Evolutionary conservation across 1,140 invertebrate species (phyloP).

Genomic region (Sarcophaga bullata): DNA sequence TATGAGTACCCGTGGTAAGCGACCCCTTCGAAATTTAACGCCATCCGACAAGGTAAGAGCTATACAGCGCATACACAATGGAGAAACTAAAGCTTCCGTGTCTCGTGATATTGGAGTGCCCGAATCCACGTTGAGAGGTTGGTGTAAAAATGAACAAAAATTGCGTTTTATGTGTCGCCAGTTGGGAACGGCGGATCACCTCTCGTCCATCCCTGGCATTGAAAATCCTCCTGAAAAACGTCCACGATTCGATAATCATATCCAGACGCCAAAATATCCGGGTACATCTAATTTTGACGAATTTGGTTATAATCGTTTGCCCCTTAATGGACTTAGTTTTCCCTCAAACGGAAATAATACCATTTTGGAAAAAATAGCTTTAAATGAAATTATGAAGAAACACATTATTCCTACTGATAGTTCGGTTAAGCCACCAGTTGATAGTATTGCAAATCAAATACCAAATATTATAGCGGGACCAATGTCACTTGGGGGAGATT

Average conservation of each 20-base stretch:
- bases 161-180: constrained; percentile 74
- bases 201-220: constrained; percentile 2
- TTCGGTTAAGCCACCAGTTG: constrained; percentile 67
- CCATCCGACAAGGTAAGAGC: constrained; percentile 78
- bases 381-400: constrained; percentile 65
- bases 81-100: constrained; percentile 81
- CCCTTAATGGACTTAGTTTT: constrained; percentile 51
- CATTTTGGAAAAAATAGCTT: constrained; percentile 54
- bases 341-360: constrained; percentile 50
- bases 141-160: constrained; percentile 83
- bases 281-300: constrained; percentile 46
- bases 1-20: constrained; percentile 69
- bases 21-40: constrained; percentile 73
- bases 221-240: constrained; percentile 66
- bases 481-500: constrained; percentile 7
- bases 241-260: constrained; percentile 61
- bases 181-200: constrained; percentile 68
- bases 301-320: constrained; percentile 13
- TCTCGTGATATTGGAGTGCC: constrained; percentile 81
- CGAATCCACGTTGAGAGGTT: constrained; percentile 80
- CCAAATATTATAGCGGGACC: not conserved
- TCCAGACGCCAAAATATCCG: constrained; percentile 58
- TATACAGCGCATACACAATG: constrained; percentile 78
- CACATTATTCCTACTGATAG: constrained; percentile 59
- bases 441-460: constrained; percentile 62